Evolutionary conservation across 1,140 invertebrate genomes (phyloP), one percentile per base, ranked within the genome.

Genomic region (Atta texana): DNA sequence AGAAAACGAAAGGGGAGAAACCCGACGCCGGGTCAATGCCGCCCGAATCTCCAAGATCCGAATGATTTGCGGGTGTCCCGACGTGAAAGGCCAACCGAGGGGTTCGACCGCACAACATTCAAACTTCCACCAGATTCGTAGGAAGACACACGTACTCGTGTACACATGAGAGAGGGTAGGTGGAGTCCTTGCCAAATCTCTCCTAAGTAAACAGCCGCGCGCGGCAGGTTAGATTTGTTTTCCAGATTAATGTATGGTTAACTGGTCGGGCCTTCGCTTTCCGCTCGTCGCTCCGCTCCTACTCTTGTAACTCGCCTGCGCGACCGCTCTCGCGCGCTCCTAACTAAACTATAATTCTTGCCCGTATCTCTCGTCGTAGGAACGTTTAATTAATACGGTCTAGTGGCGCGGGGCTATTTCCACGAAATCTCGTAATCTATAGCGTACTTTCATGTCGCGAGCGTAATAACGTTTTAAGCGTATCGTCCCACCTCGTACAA

Each of bases 331-430:
- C 80, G 59, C 78, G 34, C 59, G 44, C 80, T 74, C 80, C 55
- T 81, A 75, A 84, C 80, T 84, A 63, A 84, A 84, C 80, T 84
- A 84, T 84, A 84, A 84, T 84, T 84, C 80, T 84, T 84, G 80
- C 55, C 66, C 69, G 80, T 84, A 84, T 84, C 80, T 84, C 80
- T 74, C 69, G 80, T 84, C 80, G 80, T 84, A 84, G 59, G 55
- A 84, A 44, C 55, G 39, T 84, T 84, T 84, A 84, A 84, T 84
- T 84, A 84, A 84, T 84, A 84, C 69, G 80, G 69, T 84, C 80
- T 84, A 84, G 69, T 55, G 69, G 68, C 68, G 55, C 68, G 63
- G 68, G 80, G 57, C 80, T 61, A 74, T 84, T 84, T 84, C 80
- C 69, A 84, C 69, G 80, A 84, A 84, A 84, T 84, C 80, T 84